Base-by-base conservation (phyloP, 1,140 invertebrate species). In the Pectinophora gossypiella region DNA sequence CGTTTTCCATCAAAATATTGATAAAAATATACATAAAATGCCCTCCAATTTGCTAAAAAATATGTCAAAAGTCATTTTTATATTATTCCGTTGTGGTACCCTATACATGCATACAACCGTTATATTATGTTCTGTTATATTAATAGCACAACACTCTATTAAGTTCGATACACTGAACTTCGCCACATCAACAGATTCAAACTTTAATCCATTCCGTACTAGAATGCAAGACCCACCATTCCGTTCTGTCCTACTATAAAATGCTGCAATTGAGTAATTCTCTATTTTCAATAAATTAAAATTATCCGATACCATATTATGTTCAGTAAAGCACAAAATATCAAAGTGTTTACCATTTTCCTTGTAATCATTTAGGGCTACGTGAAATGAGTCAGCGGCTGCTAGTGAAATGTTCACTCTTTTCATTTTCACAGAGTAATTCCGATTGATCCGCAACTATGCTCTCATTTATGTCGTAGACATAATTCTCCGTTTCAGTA, bases 321-420 rank as follows among this genome's bases (percentile, higher is more conserved):
- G 48, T 50, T 50, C 48, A 15, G 48, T 42, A 10, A 50, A 19
- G 16, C 48, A 50, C 15, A 50, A 6, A 6, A 50, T 19, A 42
- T 50, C 48, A 7, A 19, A 4, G n/a, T 2, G 2, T n/a, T 5
- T 43, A 5, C 40, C 40, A 3, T n/a, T 21, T 13, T 22, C 44
- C 15, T 23, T 23, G 21, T 22, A 46, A 5, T 21, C 21, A 13
- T 23, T 20, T 2, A 46, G 19, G 13, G 2, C 2, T 23, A 22
- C 21, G 3, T 3, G 3, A 23, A 46, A 18, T 10, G 22, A 3
- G 16, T 46, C 44, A 6, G 44, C 35, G 5, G n/a, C n/a, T 38
- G 23, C 23, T 38, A 6, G 35, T n/a, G 35, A 10, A 38, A 5
- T 23, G 22, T 10, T 5, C 10, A 23, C 10, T 5, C 10, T 23